Conservation (phyloP, 1,140 invertebrate genomes). For the Atta cephalotes region DNA sequence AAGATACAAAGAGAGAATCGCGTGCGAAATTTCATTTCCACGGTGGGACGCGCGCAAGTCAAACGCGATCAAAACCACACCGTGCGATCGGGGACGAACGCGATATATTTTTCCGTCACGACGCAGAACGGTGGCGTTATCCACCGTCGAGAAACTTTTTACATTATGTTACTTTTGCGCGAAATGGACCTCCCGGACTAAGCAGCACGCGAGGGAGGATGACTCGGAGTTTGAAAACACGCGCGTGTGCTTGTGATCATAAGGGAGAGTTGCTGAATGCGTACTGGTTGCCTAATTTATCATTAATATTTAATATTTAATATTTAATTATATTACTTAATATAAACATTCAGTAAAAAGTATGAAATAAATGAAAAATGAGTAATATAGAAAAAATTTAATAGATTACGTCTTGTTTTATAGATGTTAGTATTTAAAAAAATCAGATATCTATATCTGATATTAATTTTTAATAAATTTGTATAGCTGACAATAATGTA, state of each 20-base stretch:
- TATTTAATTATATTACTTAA: no score
- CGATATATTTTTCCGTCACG: constrained; percentile 31
- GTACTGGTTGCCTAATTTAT: no score
- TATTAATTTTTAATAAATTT: no score
- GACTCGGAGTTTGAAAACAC: constrained; percentile 46
- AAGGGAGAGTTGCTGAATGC: no score
- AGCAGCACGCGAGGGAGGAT: not conserved
- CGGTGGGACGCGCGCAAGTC: constrained; percentile 14
- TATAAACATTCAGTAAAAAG: no score
- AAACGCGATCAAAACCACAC: constrained; percentile 32
- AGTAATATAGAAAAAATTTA: no score
- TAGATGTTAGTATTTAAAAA: no score
- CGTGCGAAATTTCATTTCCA: constrained; percentile 35
- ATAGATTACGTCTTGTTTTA: no score
- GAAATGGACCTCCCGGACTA: constrained; percentile 65
- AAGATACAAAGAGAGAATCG: constrained; percentile 21
- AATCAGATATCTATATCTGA: no score
- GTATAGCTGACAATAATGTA: no score
- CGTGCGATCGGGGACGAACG: not conserved
- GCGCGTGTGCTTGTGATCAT: not conserved
- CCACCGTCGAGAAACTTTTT: constrained; percentile 69
- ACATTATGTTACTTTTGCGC: constrained; percentile 74
- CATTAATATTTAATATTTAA: no score
- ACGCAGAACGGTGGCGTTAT: constrained; percentile 49
- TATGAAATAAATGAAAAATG: no score